Percentiles rank a stretch among this genome's conserved stretches.
These are phyloP conservation scores for Auanema freiburgensis DNA, from an alignment of 2,888 invertebrate species.

Conservation along the genomic window DNA sequence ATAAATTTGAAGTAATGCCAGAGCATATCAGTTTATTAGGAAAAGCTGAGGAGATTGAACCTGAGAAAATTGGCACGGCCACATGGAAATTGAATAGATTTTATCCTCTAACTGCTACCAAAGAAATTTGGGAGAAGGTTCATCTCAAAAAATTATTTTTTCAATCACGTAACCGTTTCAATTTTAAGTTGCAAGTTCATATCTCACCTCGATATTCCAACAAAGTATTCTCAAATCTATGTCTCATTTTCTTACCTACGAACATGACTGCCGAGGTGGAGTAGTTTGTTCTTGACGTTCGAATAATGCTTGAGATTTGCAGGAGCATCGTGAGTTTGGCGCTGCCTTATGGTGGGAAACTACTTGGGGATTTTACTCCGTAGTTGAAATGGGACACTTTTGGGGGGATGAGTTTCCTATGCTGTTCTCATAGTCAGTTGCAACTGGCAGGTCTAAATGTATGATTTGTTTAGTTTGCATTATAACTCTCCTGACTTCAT, in stretches of 20 bases:
- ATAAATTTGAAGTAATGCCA: not conserved
- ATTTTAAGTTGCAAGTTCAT: slow-evolving; percentile 19
- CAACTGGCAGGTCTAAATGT: not conserved
- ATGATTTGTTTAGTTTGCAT: not conserved
- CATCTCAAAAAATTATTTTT: not conserved
- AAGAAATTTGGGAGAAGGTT: slow-evolving; percentile 21
- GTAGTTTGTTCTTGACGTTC: not conserved
- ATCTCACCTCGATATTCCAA: slow-evolving; percentile 19
- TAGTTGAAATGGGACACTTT: slow-evolving; percentile 34
- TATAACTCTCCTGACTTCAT: slow-evolving; percentile 21
- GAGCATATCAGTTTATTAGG: not conserved
- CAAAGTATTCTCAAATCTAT: slow-evolving; percentile 15
- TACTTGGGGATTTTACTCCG: slow-evolving; percentile 35
- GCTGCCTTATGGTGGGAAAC: slow-evolving; percentile 29
- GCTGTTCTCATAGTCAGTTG: slow-evolving; percentile 24
- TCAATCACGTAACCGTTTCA: not conserved
- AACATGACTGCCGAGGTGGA: slow-evolving; percentile 25
- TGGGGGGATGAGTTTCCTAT: slow-evolving; percentile 30
- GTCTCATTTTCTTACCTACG: slow-evolving; percentile 9
- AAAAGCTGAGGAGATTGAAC: slow-evolving; percentile 17
- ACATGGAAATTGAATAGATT: slow-evolving; percentile 17
- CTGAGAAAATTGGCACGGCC: slow-evolving; percentile 12
- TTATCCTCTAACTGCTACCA: slow-evolving; percentile 10
- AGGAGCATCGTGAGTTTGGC: slow-evolving; percentile 28
- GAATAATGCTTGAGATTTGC: slow-evolving; percentile 4